Conservation (phyloP, 2,113 vertebrate genomes). For the Miniopterus natalensis region DNA sequence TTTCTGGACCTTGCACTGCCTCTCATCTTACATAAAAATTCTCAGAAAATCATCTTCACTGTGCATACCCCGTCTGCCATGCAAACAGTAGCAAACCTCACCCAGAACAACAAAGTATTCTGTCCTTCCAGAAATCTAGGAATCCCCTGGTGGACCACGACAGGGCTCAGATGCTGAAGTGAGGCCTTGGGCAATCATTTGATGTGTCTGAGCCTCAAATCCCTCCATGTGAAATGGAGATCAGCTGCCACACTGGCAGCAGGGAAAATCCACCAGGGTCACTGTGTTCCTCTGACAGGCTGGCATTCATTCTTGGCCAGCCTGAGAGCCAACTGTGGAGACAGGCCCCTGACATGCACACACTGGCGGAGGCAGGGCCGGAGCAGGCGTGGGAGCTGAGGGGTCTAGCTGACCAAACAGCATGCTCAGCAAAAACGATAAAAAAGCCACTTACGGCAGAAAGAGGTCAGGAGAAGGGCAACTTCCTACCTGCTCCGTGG, state of each 20-base stretch:
- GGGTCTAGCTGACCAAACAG: background rate
- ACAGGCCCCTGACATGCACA: background rate
- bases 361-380: background rate
- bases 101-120: background rate
- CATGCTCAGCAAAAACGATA: background rate
- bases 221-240: accelerated
- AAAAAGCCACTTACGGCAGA: background rate
- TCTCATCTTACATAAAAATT: background rate
- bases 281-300: background rate
- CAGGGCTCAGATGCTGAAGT: too few species aligned
- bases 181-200: background rate
- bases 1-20: background rate
- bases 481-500: slow-evolving; percentile 68
- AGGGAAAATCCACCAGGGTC: background rate
- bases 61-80: background rate
- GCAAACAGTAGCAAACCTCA: background rate
- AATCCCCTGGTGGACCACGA: background rate
- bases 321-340: accelerated
- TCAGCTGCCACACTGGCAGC: background rate
- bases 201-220: background rate
- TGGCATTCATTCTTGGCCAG: background rate
- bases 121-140: background rate
- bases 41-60: background rate
- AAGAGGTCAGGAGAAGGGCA: slow-evolving; percentile 47
- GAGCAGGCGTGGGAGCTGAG: background rate